phyloP scores from a whole-genome alignment of 2,797 vertebrate genomes.

The Galago senegalensis region DNA sequence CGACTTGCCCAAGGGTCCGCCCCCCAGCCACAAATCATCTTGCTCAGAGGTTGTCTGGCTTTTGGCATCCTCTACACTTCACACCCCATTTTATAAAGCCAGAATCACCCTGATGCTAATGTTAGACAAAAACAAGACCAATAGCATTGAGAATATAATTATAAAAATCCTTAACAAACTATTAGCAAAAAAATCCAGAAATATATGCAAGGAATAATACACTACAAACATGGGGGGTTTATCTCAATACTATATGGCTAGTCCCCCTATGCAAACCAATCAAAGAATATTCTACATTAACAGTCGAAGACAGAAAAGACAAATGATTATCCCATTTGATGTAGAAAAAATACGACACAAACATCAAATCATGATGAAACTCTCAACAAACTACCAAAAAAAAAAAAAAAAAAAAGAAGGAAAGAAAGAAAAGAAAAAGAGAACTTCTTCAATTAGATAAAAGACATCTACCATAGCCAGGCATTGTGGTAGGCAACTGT shows the following conservation, averaged over 20 bases:
- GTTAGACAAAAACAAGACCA: background rate
- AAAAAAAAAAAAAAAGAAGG: no score
- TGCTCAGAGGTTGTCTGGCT: no score
- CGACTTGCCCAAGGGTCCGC: no score
- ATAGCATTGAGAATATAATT: background rate
- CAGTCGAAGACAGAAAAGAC: background rate
- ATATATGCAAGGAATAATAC: background rate
- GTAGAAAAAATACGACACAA: background rate
- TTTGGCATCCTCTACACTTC: background rate
- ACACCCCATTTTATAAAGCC: background rate
- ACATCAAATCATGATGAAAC: background rate
- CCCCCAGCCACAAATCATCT: no score
- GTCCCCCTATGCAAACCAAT: background rate
- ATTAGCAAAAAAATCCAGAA: background rate
- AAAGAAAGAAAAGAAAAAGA: background rate
- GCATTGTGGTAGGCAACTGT: no score
- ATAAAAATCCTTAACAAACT: conserved; percentile 26
- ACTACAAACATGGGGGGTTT: background rate
- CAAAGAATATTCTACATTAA: background rate
- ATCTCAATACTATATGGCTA: background rate
- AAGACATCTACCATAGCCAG: background rate
- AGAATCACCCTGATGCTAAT: background rate
- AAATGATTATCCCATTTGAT: background rate
- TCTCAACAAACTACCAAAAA: background rate
- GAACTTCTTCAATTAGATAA: background rate